phyloP scores from a whole-genome alignment of 2,888 invertebrate species.

The Agriotes lineatus region DNA sequence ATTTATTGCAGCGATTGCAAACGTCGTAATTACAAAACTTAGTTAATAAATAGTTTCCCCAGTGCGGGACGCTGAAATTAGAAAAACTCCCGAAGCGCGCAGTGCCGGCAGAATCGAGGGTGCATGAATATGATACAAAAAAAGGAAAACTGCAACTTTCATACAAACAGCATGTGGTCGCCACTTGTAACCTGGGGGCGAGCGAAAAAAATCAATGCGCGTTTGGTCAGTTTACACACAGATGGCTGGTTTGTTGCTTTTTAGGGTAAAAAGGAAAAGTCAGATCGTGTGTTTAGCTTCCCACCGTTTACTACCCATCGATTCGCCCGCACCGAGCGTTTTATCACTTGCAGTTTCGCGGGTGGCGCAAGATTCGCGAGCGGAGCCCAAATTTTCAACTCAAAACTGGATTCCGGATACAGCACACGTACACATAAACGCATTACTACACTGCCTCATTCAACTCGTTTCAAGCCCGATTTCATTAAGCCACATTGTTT shows the following conservation, averaged over 20 bases:
- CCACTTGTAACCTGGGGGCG: conserved; percentile 50
- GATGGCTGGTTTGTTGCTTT: conserved; percentile 63
- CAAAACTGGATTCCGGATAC: conserved; percentile 52
- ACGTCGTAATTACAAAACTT: no score
- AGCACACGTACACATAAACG: conserved; percentile 56
- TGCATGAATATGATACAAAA: conserved; percentile 42
- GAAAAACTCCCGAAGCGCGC: neutral
- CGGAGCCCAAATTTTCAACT: conserved; percentile 52
- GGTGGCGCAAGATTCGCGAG: conserved; percentile 23
- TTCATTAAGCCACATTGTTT: conserved; percentile 67
- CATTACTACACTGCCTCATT: conserved; percentile 60
- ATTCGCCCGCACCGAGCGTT: conserved; percentile 29
- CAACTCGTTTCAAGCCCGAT: conserved; percentile 67
- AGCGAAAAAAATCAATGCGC: conserved; percentile 54
- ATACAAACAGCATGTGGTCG: conserved; percentile 45
- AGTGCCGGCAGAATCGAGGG: conserved; percentile 42
- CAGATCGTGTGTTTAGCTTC: conserved; percentile 31
- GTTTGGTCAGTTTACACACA: conserved; percentile 63
- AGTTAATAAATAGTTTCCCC: no score
- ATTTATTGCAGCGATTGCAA: no score
- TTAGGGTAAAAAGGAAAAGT: conserved; percentile 52
- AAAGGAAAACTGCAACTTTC: conserved; percentile 45
- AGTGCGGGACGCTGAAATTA: no score
- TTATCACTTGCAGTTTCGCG: conserved; percentile 29
- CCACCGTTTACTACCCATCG: conserved; percentile 38